Conservation (phyloP, 2,888 invertebrate genomes). For the Machimus rusticus region DNA sequence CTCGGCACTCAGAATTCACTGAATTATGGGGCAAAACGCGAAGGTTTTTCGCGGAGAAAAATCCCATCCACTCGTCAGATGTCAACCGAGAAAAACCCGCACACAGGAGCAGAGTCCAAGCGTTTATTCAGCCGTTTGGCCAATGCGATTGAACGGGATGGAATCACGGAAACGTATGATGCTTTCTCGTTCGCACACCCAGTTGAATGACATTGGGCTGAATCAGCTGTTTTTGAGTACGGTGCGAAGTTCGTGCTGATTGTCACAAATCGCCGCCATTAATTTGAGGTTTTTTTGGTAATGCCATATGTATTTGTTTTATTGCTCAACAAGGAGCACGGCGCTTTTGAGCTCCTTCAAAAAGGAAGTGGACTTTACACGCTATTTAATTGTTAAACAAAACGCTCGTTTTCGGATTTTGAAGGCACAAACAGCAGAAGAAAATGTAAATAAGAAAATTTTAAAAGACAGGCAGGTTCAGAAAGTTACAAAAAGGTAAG, state of each 20-base stretch:
- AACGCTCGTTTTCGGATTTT: too few species aligned
- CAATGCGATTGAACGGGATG: background rate
- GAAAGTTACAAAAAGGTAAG: too few species aligned
- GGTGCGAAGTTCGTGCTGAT: background rate
- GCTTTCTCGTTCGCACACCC: background rate
- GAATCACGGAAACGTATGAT: background rate
- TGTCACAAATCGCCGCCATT: background rate
- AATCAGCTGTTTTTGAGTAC: background rate
- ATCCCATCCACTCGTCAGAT: constrained; percentile 31
- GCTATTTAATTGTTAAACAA: too few species aligned
- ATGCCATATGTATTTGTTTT: background rate
- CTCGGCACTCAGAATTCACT: background rate
- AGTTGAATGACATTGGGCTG: constrained; percentile 9
- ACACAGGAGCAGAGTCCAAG: background rate
- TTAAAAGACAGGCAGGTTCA: too few species aligned
- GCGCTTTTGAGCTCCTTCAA: background rate
- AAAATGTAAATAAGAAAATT: too few species aligned
- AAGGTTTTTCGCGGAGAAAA: constrained; percentile 28
- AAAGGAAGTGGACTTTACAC: background rate
- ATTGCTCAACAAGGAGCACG: background rate
- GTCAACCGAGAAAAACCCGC: constrained; percentile 25
- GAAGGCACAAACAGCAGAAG: too few species aligned
- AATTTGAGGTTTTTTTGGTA: background rate
- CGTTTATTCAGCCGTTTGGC: background rate
- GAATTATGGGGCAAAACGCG: constrained; percentile 2